phyloP scores from a whole-genome alignment of 2,797 vertebrate genomes.

The Phrynocephalus forsythii region DNA sequence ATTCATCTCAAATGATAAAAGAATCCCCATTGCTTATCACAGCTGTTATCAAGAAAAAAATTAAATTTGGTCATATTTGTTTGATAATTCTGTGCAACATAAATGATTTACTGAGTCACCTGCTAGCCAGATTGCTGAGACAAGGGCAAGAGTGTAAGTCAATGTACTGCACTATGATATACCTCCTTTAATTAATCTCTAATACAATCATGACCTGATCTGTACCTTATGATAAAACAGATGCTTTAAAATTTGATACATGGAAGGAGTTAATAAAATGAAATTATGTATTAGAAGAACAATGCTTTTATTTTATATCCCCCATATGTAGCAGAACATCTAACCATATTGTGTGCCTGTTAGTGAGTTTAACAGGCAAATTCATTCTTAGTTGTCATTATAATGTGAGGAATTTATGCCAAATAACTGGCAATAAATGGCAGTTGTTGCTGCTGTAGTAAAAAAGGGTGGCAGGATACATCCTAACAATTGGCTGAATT shows the following conservation, averaged over 20 bases:
- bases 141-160: not conserved
- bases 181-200: not conserved
- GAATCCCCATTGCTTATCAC: slow-evolving; percentile 42
- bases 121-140: slow-evolving; percentile 36
- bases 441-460: slow-evolving; percentile 66
- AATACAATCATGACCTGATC: too few relatives aligned
- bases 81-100: slow-evolving; percentile 45
- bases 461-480: slow-evolving; percentile 62
- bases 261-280: not conserved
- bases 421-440: slow-evolving; percentile 68
- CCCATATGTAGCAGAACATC: slow-evolving; percentile 64
- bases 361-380: slow-evolving; percentile 74
- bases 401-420: slow-evolving; percentile 68
- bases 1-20: slow-evolving; percentile 55
- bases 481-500: slow-evolving; percentile 51
- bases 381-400: slow-evolving; percentile 73
- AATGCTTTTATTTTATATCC: slow-evolving; percentile 23
- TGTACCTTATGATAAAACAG: not conserved
- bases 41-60: slow-evolving; percentile 60
- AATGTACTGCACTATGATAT: not conserved
- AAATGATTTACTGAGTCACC: not conserved
- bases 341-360: slow-evolving; percentile 69
- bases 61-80: slow-evolving; percentile 63
- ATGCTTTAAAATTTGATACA: not conserved
- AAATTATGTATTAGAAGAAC: not conserved